These are phyloP conservation scores for Cinclus mexicanus DNA, from an alignment of 2,113 vertebrate species.

Conservation along the genomic window DNA sequence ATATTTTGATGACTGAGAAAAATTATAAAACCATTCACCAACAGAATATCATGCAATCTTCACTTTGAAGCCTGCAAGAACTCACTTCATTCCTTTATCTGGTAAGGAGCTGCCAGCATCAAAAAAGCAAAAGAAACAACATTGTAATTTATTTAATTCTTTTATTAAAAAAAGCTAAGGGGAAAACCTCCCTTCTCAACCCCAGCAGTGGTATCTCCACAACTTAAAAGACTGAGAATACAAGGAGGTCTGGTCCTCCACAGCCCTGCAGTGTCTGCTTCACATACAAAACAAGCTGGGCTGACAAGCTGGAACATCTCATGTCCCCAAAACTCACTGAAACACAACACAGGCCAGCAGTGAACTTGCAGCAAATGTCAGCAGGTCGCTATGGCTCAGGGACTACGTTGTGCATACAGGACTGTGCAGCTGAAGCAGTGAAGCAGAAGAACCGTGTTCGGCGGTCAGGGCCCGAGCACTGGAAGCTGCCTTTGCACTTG, in stretches of 20 bases:
- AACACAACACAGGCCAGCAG: neutral
- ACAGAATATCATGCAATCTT: neutral
- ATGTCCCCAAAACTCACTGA: neutral
- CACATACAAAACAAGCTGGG: neutral
- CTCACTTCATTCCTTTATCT: neutral
- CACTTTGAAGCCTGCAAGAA: neutral
- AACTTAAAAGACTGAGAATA: neutral
- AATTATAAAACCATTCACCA: neutral
- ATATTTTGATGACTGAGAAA: constrained; percentile 3
- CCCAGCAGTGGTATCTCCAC: neutral
- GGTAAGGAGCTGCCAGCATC: neutral
- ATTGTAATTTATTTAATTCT: neutral
- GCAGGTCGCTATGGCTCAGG: constrained; percentile 4
- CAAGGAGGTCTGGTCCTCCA: fast-evolving
- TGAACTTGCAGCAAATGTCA: neutral
- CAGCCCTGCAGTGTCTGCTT: neutral
- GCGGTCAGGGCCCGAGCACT: neutral
- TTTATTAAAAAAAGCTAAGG: neutral
- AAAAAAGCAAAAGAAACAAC: neutral
- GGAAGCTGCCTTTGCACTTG: neutral
- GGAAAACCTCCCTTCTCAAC: neutral
- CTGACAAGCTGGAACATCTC: neutral
- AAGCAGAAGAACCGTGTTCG: neutral
- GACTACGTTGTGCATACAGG: fast-evolving
- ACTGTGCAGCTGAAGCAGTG: neutral